Evolutionary conservation across 1,140 invertebrate species (phyloP).

Genomic region (Teleopsis dalmanni): DNA sequence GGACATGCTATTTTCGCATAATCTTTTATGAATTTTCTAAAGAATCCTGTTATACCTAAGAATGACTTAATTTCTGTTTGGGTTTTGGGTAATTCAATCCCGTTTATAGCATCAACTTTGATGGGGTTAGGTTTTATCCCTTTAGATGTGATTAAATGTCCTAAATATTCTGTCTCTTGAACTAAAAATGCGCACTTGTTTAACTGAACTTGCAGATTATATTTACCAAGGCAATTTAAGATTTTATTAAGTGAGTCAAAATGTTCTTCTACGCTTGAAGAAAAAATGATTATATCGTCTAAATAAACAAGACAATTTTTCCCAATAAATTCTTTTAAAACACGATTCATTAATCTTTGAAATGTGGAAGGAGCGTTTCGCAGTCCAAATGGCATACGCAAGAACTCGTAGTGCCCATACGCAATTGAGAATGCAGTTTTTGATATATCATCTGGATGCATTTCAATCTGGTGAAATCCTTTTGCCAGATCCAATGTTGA

Average conservation of each 20-base stretch:
- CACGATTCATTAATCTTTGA: conserved; percentile 14
- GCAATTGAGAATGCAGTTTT: conserved; percentile 22
- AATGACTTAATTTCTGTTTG: neutral
- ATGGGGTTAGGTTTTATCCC: neutral
- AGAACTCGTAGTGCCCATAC: conserved; percentile 14
- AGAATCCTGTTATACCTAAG: neutral
- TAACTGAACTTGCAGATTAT: conserved; percentile 43
- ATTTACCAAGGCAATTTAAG: neutral
- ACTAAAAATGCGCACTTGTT: conserved; percentile 46
- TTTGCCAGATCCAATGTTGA: conserved; percentile 16
- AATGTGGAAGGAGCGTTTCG: conserved; percentile 16
- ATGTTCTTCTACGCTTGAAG: conserved; percentile 13
- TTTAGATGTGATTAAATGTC: neutral
- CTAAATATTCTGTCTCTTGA: conserved; percentile 15
- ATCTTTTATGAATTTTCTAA: conserved; percentile 2
- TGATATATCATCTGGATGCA: conserved; percentile 13
- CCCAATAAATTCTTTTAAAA: conserved; percentile 11
- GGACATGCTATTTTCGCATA: neutral
- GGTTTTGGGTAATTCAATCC: neutral
- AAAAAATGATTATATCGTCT: conserved; percentile 20
- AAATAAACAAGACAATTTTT: conserved; percentile 13
- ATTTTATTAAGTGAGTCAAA: conserved; percentile 4
- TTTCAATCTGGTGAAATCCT: conserved; percentile 18
- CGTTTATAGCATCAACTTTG: neutral
- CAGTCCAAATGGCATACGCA: conserved; percentile 11